These are phyloP conservation scores for Folsomia candida DNA, from an alignment of 2,888 invertebrate species.

Conservation along the genomic window DNA sequence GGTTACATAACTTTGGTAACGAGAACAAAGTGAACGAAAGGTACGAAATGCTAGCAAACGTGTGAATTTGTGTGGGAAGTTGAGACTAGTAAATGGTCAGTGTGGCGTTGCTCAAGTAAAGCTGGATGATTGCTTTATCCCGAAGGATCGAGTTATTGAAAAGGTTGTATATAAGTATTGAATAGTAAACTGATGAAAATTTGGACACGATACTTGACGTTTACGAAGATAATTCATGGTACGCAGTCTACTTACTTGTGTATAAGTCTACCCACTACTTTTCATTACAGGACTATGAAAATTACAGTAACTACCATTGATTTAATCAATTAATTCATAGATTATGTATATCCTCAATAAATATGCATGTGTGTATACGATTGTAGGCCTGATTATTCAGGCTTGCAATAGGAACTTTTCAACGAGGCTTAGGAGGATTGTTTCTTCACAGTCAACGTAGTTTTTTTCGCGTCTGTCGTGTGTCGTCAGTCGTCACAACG, in stretches of 20 bases:
- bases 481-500: constrained; percentile 10
- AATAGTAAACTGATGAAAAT: constrained; percentile 40
- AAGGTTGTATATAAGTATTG: constrained; percentile 14
- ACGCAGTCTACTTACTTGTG: constrained; percentile 20
- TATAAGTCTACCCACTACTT: constrained; percentile 18
- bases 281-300: constrained; percentile 48
- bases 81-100: too few species aligned
- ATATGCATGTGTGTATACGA: constrained; percentile 50
- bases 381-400: constrained; percentile 46
- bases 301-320: constrained; percentile 46
- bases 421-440: constrained; percentile 49
- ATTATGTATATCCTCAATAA: constrained; percentile 44
- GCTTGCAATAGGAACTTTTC: constrained; percentile 49
- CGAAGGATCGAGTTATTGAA: constrained; percentile 6
- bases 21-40: too few species aligned
- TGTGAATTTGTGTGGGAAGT: too few species aligned
- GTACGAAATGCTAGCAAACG: too few species aligned
- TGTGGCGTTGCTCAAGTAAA: constrained; percentile 16
- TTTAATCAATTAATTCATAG: constrained; percentile 33
- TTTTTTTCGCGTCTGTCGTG: neutral
- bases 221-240: constrained; percentile 37
- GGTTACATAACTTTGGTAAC: too few species aligned
- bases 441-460: constrained; percentile 25
- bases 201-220: constrained; percentile 45
- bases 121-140: constrained; percentile 23